Evolutionary conservation across 2,797 vertebrate species (phyloP), one percentile per base, ranked within the genome.

Genomic region (Macrochelys suwanniensis): DNA sequence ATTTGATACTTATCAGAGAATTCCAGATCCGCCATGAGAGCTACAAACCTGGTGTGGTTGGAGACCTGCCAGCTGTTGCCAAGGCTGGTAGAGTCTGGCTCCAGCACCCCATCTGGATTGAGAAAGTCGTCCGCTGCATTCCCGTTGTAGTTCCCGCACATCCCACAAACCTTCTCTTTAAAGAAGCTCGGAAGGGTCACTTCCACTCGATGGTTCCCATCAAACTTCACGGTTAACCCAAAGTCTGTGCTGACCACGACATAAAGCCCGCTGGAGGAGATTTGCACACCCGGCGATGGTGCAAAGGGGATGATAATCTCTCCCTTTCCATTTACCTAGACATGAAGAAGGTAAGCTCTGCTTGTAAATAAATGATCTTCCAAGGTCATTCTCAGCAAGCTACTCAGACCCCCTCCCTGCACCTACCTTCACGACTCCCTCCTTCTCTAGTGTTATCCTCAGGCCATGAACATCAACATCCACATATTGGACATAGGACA

Each of bases 401-500:
- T 21, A 23, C 65, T 68, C 4, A 21, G 10, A 2, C 4, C 9
- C 65, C 7, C 9, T 8, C 17, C 65, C 3, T 1, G 2, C 9
- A 53, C 95, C 81, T 74, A 98, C 98, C 96, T 11, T 97, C 65
- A 97, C 97, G 5, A 4, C 86, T 61, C 93, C 53, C 5, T 85
- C 89, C 82, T 98, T 95, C 16, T 90, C 97, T 81, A 98, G 93
- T n/a, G 96, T 95, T 79, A 98, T 96, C 68, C 89, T 81, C 85
- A 95, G 85, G 68, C 76, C 96, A 11, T 87, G 79, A 21, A 98
- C 97, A 53, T 97, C 95, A 1, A 97, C 88, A 8, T 94, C 87
- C 85, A 98, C 97, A 10, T 96, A 89, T 19, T 19, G 87, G 17
- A 97, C 94, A 2, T 97, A 97, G 79, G 97, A 97, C 37, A 97